Conservation (phyloP, 2,797 vertebrate species). For the Rhincodon typus region DNA sequence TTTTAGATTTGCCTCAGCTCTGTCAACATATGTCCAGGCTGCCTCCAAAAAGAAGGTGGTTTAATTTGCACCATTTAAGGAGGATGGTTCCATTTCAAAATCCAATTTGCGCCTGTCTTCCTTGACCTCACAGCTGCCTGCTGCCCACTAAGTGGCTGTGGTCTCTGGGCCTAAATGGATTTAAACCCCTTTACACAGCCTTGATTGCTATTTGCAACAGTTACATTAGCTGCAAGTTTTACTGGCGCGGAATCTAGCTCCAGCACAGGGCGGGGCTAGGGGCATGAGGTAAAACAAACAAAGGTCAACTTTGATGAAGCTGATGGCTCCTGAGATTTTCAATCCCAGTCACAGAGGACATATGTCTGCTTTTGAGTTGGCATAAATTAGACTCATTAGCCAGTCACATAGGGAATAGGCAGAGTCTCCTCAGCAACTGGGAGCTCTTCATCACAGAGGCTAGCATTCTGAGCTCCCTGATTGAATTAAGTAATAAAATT, state of each 20-base stretch:
- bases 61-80: not conserved
- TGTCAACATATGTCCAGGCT: not conserved
- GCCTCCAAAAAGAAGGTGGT: not conserved
- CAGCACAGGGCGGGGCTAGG: not conserved
- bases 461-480: not conserved
- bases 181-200: not conserved
- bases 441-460: not conserved
- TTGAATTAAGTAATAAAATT: conserved; percentile 30
- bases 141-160: not conserved
- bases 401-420: not conserved
- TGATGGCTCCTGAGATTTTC: not conserved
- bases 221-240: not conserved
- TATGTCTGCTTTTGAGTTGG: not conserved
- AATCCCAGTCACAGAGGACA: not conserved
- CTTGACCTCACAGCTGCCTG: not conserved
- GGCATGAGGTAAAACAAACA: not conserved
- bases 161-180: not conserved
- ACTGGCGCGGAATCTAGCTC: not conserved
- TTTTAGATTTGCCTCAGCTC: not conserved
- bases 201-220: not conserved
- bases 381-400: conserved; percentile 30
- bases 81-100: not conserved
- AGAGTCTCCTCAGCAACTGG: not conserved
- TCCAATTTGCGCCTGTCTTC: not conserved
- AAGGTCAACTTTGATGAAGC: not conserved